Conservation (phyloP, 2,797 vertebrate species). For the Sebastes melanostomus region DNA sequence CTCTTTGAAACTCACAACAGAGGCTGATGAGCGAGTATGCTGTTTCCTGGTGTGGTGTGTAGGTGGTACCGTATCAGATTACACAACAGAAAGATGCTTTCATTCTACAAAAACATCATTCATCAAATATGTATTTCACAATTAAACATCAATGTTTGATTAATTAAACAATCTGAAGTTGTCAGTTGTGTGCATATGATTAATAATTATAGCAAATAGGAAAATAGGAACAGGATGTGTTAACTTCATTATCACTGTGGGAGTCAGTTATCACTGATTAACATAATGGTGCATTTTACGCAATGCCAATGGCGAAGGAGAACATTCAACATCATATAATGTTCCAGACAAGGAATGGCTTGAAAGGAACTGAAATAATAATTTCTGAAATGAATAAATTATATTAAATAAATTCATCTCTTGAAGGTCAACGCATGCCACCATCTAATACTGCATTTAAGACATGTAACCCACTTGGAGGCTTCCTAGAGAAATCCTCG, state of each 20-base stretch:
- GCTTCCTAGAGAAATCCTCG: not conserved
- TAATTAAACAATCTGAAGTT: not conserved
- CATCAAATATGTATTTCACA: not conserved
- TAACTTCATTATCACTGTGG: not conserved
- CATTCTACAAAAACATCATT: not conserved
- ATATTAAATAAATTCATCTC: not conserved
- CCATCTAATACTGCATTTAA: not conserved
- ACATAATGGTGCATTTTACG: not conserved
- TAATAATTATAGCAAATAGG: not conserved
- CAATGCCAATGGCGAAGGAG: not conserved
- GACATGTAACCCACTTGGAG: not conserved
- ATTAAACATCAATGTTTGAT: not conserved
- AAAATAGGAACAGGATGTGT: not conserved
- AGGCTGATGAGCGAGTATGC: not conserved
- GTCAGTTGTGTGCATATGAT: not conserved
- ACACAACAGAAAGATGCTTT: not conserved
- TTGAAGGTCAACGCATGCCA: not conserved
- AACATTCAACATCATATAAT: not conserved
- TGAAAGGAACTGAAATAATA: not conserved
- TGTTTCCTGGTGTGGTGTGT: not conserved
- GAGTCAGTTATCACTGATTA: slow-evolving; percentile 4
- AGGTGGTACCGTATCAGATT: not conserved
- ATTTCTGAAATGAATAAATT: not conserved
- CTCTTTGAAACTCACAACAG: slow-evolving; percentile 14
- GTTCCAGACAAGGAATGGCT: not conserved